These are phyloP conservation scores for Hydroisotoma schaefferi DNA, from an alignment of 2,888 invertebrate genomes.

Conservation along the genomic window DNA sequence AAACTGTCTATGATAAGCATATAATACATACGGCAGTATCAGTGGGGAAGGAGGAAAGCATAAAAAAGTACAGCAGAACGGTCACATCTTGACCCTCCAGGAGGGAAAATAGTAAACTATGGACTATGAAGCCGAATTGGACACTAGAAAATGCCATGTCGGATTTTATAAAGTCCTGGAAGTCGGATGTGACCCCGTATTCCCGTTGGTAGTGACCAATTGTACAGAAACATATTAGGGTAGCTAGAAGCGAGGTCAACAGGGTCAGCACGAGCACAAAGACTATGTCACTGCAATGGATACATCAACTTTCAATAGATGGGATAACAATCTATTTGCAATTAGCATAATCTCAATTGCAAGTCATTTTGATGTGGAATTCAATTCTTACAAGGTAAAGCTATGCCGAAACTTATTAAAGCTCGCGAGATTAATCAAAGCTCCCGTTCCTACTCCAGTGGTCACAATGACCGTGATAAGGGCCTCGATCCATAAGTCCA, in stretches of 20 bases:
- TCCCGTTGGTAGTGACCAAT: constrained; percentile 29
- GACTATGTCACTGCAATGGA: constrained; percentile 27
- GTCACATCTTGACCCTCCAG: constrained; percentile 19
- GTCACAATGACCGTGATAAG: constrained; percentile 38
- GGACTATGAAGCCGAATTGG: constrained; percentile 37
- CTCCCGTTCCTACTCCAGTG: constrained; percentile 43
- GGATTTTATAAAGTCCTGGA: constrained; percentile 26
- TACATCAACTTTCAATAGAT: neutral
- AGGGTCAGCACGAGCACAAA: constrained; percentile 20
- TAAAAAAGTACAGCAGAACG: constrained; percentile 34
- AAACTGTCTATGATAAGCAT: too few relatives aligned
- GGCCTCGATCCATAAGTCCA: constrained; percentile 38
- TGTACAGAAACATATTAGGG: constrained; percentile 37
- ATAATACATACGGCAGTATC: constrained; percentile 35
- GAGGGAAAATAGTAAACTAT: constrained; percentile 32
- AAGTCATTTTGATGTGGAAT: too few relatives aligned
- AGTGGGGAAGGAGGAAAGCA: constrained; percentile 38
- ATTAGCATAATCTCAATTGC: neutral
- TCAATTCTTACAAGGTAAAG: constrained; percentile 33
- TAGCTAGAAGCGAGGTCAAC: constrained; percentile 28
- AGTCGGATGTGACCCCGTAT: constrained; percentile 24
- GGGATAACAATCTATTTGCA: neutral
- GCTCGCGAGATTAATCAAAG: constrained; percentile 36
- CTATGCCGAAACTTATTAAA: constrained; percentile 36
- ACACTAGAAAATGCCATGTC: constrained; percentile 27